These are phyloP conservation scores for Gymnothorax reevesii DNA, from an alignment of 2,797 vertebrate species.

Conservation along the genomic window DNA sequence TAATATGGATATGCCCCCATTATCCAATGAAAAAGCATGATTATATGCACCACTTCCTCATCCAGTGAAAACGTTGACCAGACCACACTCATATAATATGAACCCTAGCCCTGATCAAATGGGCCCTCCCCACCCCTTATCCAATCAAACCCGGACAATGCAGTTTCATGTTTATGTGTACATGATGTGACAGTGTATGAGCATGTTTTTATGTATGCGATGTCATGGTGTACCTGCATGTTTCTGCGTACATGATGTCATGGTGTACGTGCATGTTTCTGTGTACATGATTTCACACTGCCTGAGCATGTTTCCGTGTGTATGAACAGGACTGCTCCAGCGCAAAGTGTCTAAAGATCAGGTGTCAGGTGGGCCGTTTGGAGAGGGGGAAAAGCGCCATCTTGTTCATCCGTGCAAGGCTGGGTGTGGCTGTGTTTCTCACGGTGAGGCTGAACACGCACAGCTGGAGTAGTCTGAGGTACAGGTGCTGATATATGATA, in stretches of 20 bases:
- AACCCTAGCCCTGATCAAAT: no score
- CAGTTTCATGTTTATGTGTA: no score
- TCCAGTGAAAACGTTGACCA: no score
- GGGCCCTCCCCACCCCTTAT: no score
- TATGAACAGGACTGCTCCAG: slow-evolving; percentile 70
- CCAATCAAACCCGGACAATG: no score
- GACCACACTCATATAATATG: no score
- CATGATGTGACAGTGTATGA: no score
- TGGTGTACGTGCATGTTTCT: neutral
- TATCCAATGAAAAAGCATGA: no score
- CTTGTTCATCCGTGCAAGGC: slow-evolving; percentile 74
- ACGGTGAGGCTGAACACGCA: slow-evolving; percentile 54
- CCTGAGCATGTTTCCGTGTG: neutral
- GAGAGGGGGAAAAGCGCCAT: slow-evolving; percentile 77
- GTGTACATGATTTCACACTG: neutral
- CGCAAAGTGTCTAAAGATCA: slow-evolving; percentile 75
- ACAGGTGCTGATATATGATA: neutral
- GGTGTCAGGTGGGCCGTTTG: slow-evolving; percentile 77
- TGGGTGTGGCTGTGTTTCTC: slow-evolving; percentile 79
- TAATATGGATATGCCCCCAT: no score
- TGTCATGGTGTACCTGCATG: no score
- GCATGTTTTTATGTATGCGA: no score
- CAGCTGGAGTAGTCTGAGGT: neutral
- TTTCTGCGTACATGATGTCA: neutral
- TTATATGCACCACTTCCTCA: no score